Evolutionary conservation across 2,888 invertebrate species (phyloP).

Genomic region (Pseudeuparius sepicola): DNA sequence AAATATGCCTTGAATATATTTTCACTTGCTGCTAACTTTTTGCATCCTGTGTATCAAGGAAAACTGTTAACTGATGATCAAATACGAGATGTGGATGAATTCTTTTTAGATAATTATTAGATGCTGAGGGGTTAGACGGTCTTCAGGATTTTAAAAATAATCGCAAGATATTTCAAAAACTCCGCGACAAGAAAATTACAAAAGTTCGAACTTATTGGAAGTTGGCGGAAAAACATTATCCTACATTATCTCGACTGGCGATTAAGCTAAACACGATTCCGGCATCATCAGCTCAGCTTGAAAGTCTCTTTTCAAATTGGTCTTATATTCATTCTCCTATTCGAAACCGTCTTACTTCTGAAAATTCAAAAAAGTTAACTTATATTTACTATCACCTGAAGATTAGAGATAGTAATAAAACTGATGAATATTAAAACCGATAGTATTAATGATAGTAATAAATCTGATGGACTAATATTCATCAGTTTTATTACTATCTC

Average conservation of each 20-base stretch:
- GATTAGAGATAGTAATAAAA: constrained; percentile 10
- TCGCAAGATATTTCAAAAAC: constrained; percentile 5
- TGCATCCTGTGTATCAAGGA: constrained; percentile 1
- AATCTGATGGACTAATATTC: too few relatives aligned
- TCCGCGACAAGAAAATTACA: constrained; percentile 4
- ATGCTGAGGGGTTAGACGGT: constrained; percentile 6
- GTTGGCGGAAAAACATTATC: constrained; percentile 7
- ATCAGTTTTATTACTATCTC: too few relatives aligned
- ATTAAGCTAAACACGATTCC: constrained; percentile 12
- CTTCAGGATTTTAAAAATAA: constrained; percentile 5
- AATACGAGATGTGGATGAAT: constrained; percentile 2
- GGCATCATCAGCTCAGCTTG: constrained; percentile 13
- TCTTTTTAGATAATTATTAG: constrained; percentile 6
- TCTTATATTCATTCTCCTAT: constrained; percentile 11
- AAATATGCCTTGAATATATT: constrained; percentile 3
- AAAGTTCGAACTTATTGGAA: constrained; percentile 7
- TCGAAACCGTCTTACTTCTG: constrained; percentile 8
- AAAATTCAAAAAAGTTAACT: constrained; percentile 11
- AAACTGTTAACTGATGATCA: constrained; percentile 1
- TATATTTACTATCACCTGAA: constrained; percentile 8
- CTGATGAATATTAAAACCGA: constrained; percentile 12
- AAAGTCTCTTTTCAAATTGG: constrained; percentile 15
- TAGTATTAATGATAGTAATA: too few relatives aligned
- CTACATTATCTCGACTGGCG: constrained; percentile 7
- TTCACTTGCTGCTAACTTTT: constrained; percentile 2